phyloP scores from a whole-genome alignment of 2,113 vertebrate genomes.

The Spermophilus dauricus region DNA sequence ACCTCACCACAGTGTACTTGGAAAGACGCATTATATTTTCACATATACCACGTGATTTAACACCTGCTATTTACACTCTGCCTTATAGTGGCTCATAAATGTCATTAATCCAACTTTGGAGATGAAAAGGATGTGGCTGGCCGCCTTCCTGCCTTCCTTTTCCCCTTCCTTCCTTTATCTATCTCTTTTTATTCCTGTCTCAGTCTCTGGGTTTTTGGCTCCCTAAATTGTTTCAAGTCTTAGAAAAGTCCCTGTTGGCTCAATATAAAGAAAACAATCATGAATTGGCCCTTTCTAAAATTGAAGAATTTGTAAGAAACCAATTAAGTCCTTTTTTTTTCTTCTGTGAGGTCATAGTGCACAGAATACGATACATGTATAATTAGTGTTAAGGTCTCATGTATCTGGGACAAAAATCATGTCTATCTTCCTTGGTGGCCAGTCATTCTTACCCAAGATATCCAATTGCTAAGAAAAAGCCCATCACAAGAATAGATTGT shows the following conservation, averaged over 20 bases:
- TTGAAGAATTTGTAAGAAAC: neutral
- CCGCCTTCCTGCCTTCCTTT: neutral
- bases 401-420: neutral
- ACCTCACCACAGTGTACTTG: neutral
- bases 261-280: neutral
- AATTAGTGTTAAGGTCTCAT: neutral
- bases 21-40: neutral
- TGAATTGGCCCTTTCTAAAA: neutral
- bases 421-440: neutral
- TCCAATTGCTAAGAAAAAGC: neutral
- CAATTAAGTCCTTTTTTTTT: neutral
- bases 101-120: neutral
- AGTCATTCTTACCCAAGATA: neutral
- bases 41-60: neutral
- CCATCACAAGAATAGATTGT: neutral
- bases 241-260: neutral
- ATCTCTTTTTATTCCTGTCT: rapidly evolving
- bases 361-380: neutral
- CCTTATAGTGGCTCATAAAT: neutral
- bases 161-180: neutral
- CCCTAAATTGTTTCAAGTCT: neutral
- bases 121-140: neutral
- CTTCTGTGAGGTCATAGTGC: neutral
- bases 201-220: rapidly evolving
- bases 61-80: neutral